Base-by-base conservation (phyloP, 2,113 vertebrate species). In the Aldabrachelys gigantea region DNA sequence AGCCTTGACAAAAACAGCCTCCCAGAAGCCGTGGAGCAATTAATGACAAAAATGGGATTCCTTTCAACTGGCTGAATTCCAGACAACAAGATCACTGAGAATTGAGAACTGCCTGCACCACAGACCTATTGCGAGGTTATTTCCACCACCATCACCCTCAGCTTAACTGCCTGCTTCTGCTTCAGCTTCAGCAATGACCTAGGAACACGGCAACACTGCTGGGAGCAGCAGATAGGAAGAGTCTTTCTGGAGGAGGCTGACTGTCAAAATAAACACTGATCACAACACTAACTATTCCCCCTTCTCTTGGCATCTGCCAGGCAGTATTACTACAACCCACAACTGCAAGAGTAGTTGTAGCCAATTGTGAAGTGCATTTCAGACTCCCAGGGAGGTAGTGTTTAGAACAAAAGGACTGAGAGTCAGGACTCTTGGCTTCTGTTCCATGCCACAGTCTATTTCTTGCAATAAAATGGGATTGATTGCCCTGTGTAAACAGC, bases 41-140 rank as follows among this genome's bases (percentile, higher is more conserved):
- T 62, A 94, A 91, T 7, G 82, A 80, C 27, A 1, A 9, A 29
- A 50, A 72, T 94, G 94, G 87, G 93, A 95, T 87, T 96, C 88
- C 89, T 94, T 96, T 94, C 81, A 89, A 10, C 3, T 91, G 93
- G 95, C 89, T 49, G 72, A 92, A 93, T 84, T 96, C 95, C 96
- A 97, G 82, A 10, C 86, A 69, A n/a, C 81, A 84, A 78, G 27
- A 93, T 88, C 53, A 91, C 56, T 93, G 72, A 81, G 92, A 95
- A 93, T 90, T 96, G 91, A 91, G 97, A 49, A 91, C 92, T 84
- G 83, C 85, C 78, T 95, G 84, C 94, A 97, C 91, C 94, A 92
- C 92, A 53, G 96, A 96, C 96, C 97, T 97, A 95, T 84, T 96
- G 96, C 96, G 87, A 91, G 92, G 94, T 94, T 96, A 69, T 83